Evolutionary conservation across 2,888 invertebrate species (phyloP), one percentile per base, ranked within the genome.

Genomic region (Labia minor): DNA sequence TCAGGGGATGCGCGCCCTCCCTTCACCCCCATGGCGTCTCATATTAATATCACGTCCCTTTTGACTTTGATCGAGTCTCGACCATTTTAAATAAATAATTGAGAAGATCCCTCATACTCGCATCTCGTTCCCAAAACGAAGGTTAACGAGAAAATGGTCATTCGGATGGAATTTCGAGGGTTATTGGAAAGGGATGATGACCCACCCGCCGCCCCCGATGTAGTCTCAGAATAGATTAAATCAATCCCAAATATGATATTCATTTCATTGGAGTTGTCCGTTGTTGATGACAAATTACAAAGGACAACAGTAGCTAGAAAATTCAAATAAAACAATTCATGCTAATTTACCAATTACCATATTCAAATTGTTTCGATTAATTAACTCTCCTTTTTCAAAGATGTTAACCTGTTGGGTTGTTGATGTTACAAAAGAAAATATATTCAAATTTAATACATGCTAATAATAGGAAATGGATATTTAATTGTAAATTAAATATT

Each of bases 21-120:
- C 66, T 33, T 63, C 66, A 63, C 64, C 65, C 67, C 18, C 33
- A 64, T 37, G 67, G 67, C 37, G 61, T 20, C n/a, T 16, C 63
- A 65, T 69, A 69, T 69, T 68, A 69, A 69, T 69, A 69, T 68
- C 68, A 64, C 62, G 67, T 49, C 49, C 49, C 49, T 49, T 49
- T 49, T 49, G 49, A 49, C 49, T 49, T 49, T 49, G 49, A 49
- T 49, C 49, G 49, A 49, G 49, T 49, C 49, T 49, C 49, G 49
- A 14, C 49, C 49, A 49, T 49, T 49, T 49, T 49, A 49, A 49
- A 49, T 49, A 49, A 49, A 49, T 49, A 49, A 49, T 49, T 49
- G 49, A 49, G n/a, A 14, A 26, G 14, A 14, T 8, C 49, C 49
- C n/a, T n/a, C n/a, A n/a, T n/a, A n/a, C n/a, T n/a, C n/a, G n/a